Percentiles rank a stretch among this genome's conserved stretches.
Conservation (phyloP, 1,140 invertebrate genomes). For the Vanessa tameamea region DNA sequence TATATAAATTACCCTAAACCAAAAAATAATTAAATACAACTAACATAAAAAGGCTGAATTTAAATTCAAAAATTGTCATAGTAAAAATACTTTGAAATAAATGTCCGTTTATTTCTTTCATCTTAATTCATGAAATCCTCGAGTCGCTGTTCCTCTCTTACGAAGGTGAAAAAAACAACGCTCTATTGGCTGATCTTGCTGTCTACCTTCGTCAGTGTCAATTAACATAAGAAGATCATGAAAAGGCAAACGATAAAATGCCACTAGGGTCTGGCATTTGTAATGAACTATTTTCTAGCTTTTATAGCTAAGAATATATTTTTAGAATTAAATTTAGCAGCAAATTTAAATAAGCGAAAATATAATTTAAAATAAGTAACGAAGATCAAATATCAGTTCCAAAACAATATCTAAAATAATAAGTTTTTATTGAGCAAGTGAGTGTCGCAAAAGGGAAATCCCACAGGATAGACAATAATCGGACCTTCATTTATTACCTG, state of each 20-base stretch:
- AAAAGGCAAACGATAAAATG: slow-evolving; percentile 31
- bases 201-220: slow-evolving; percentile 64
- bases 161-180: slow-evolving; percentile 30
- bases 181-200: slow-evolving; percentile 31
- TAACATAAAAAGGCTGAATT: neutral
- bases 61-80: neutral
- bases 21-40: neutral
- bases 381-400: neutral
- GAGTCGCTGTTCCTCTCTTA: slow-evolving; percentile 13
- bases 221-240: slow-evolving; percentile 50
- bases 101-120: slow-evolving; percentile 22
- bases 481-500: slow-evolving; percentile 33
- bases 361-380: neutral
- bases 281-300: slow-evolving; percentile 26
- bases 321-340: neutral
- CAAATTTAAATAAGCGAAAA: neutral
- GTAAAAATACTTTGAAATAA: slow-evolving; percentile 17
- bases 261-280: slow-evolving; percentile 15
- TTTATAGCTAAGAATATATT: neutral
- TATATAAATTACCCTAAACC: slow-evolving; percentile 2
- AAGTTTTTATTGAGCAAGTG: slow-evolving; percentile 29
- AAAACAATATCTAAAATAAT: slow-evolving; percentile 23
- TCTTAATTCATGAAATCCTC: slow-evolving; percentile 26
- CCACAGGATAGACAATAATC: slow-evolving; percentile 25
- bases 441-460: slow-evolving; percentile 23